phyloP scores from a whole-genome alignment of 2,888 invertebrate genomes.

The Agelastica alni region DNA sequence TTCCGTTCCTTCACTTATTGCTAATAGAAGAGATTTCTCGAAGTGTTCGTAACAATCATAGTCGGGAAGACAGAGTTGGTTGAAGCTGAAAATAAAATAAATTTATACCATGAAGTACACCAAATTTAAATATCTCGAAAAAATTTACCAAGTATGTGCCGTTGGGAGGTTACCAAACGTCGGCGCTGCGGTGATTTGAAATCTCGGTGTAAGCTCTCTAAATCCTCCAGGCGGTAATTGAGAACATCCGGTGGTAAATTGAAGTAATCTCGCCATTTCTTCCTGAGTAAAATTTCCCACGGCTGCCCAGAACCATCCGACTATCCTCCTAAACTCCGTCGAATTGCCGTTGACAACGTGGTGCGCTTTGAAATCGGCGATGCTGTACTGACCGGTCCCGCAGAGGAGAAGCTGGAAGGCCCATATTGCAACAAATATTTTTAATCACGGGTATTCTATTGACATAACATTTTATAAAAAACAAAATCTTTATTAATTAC shows the following conservation, averaged over 20 bases:
- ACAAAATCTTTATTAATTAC: no score
- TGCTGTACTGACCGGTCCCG: constrained; percentile 90
- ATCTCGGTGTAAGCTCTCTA: constrained; percentile 84
- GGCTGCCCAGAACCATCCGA: constrained; percentile 91
- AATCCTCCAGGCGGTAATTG: constrained; percentile 92
- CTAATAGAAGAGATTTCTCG: constrained; percentile 85
- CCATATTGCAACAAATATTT: constrained; percentile 45
- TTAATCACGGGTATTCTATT: constrained; percentile 15
- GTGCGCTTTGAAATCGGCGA: constrained; percentile 87
- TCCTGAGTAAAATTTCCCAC: constrained; percentile 87
- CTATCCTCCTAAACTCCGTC: constrained; percentile 79
- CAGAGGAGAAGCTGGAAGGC: constrained; percentile 79
- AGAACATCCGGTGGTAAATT: constrained; percentile 92
- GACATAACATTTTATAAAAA: no score
- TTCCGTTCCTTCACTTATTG: constrained; percentile 94
- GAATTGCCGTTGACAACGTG: constrained; percentile 83
- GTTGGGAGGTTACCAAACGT: constrained; percentile 90
- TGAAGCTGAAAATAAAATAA: constrained; percentile 68
- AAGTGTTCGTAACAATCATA: constrained; percentile 94
- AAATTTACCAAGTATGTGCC: constrained; percentile 85
- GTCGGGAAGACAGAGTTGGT: constrained; percentile 93
- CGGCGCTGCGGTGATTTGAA: constrained; percentile 89
- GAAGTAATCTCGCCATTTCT: constrained; percentile 89
- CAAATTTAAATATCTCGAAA: not conserved
- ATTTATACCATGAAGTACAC: not conserved